Evolutionary conservation across 2,888 invertebrate species (phyloP), one percentile per base, ranked within the genome.

Genomic region (Hirudinaria manillensis): DNA sequence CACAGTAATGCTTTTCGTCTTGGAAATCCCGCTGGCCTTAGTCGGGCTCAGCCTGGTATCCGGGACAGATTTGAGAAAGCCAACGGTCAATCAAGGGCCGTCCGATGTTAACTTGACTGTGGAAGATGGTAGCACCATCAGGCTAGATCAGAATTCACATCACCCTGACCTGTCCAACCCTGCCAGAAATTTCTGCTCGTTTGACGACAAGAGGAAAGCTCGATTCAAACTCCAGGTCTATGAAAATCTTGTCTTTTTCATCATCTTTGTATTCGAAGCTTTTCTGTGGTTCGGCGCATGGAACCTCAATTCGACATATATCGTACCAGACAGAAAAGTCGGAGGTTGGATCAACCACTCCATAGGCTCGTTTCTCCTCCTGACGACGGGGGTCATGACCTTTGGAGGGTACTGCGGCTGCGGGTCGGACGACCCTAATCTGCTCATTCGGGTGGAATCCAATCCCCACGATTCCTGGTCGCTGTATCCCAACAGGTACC

Each of bases 251-350:
- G 56, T 78, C 55, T 75, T 67, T 36, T 2, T 76, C 19, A 27
- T 77, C 10, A 70, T 71, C 21, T 76, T 75, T 51, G 10, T 16
- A 21, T 29, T 56, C 19, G 53, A 65, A 19, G 29, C 72, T 6
- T 75, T 78, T n/a, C 36, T 76, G 0, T 78, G 78, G 78, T 65
- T 78, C 0, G 78, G 78, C 0, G 70, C 45, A 2, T 78, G 78
- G 78, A 75, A 76, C 29, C 66, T 77, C 10, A 76, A 75, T 55
- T 68, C 70, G 27, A 19, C 7, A 19, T 76, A 72, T 66, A 45
- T 78, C 32, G 65, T 76, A 10, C 7, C 72, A 13, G 77, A 78
- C 71, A 66, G 38, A 24, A 24, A 32, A 38, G 29, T 72, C 10
- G 77, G 76, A 19, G 78, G 77, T 10, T 77, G 77, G 78, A 72